Evolutionary conservation across 2,113 vertebrate genomes (phyloP).

Genomic region (Pontoporia blainvillei): DNA sequence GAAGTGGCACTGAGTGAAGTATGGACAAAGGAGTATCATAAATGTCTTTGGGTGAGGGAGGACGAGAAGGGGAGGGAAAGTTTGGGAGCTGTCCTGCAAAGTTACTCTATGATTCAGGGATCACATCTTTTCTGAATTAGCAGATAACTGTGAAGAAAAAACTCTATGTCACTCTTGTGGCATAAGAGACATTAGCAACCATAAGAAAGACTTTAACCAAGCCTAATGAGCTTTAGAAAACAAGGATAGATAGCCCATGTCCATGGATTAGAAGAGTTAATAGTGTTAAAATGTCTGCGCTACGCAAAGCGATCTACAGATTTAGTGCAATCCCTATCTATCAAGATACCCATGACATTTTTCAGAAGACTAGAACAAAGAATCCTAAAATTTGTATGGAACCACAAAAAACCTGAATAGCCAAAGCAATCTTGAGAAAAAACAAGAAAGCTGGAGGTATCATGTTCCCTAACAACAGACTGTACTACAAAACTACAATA

Average conservation of each 20-base stretch:
- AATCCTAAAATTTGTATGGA: not conserved
- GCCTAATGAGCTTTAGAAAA: not conserved
- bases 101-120: not conserved
- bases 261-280: not conserved
- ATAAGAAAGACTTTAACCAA: not conserved
- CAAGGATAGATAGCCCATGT: not conserved
- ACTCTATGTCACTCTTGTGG: not conserved
- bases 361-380: not conserved
- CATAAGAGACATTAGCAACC: not conserved
- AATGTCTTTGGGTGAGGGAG: not conserved
- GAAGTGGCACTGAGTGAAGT: no score
- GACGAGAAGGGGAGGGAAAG: rapidly evolving
- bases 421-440: not conserved
- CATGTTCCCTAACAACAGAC: not conserved
- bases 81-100: not conserved
- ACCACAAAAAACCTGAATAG: not conserved
- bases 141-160: not conserved
- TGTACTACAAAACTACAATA: not conserved
- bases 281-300: not conserved
- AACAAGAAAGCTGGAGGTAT: not conserved
- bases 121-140: not conserved
- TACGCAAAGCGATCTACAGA: not conserved
- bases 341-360: not conserved
- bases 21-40: no score
- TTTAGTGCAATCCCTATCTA: not conserved